Conservation (phyloP, 1,140 invertebrate species). For the Platyscapa corneri region DNA sequence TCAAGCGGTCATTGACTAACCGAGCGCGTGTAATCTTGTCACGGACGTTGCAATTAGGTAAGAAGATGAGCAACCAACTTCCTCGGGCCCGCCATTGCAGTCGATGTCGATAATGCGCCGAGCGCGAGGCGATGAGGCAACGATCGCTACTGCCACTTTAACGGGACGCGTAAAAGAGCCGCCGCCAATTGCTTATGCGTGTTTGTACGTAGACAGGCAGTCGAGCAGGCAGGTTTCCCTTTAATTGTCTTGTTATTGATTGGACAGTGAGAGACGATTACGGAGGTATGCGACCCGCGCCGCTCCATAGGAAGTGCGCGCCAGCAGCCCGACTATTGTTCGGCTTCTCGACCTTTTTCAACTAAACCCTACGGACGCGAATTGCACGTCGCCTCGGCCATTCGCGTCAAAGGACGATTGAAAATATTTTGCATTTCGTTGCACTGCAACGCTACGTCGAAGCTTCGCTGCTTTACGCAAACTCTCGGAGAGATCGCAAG, state of each 20-base stretch:
- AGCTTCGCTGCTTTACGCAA: no score
- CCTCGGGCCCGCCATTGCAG: constrained; percentile 38
- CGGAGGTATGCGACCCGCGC: not conserved
- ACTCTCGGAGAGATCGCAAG: no score
- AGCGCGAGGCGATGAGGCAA: constrained; percentile 51
- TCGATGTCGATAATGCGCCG: constrained; percentile 39
- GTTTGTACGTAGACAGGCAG: not conserved
- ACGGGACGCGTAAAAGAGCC: not conserved
- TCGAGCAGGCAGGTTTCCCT: not conserved
- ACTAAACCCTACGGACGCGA: no score
- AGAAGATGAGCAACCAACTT: constrained; percentile 57
- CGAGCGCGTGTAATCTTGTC: constrained; percentile 29
- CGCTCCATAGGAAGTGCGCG: no score
- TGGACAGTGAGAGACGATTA: not conserved
- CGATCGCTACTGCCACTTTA: not conserved
- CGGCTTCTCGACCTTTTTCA: no score
- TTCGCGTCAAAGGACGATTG: no score
- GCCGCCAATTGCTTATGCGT: not conserved
- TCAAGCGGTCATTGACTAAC: constrained; percentile 48
- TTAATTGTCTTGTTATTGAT: not conserved
- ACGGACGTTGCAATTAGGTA: constrained; percentile 52
- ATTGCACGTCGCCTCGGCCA: no score
- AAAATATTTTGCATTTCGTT: no score
- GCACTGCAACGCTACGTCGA: no score
- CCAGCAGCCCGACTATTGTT: no score